Percentiles rank a stretch among this genome's conserved stretches.
Evolutionary conservation across 2,888 invertebrate genomes (phyloP).

Genomic region (Leucoma salicis): DNA sequence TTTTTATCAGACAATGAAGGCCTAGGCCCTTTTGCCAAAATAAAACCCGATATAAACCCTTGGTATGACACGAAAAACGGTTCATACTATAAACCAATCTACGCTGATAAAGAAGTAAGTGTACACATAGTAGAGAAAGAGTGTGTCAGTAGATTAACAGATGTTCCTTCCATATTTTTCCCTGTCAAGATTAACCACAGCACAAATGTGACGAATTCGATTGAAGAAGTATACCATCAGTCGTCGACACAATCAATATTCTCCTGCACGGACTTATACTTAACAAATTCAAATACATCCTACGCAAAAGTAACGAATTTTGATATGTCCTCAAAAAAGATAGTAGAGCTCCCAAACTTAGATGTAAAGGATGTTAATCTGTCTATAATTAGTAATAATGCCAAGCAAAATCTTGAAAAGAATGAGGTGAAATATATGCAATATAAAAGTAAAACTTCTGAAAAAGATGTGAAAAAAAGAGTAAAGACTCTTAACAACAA

Average conservation of each 20-base stretch:
- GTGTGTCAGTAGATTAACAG: constrained; percentile 43
- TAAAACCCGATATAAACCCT: constrained; percentile 7
- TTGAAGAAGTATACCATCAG: constrained; percentile 37
- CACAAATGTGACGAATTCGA: constrained; percentile 42
- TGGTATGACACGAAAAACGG: constrained; percentile 2
- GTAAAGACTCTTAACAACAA: constrained; percentile 6
- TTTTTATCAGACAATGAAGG: constrained; percentile 40
- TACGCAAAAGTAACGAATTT: neutral
- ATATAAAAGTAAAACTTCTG: neutral
- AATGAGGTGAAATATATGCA: neutral
- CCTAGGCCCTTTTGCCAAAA: neutral
- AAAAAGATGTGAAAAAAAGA: constrained; percentile 17
- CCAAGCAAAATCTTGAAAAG: neutral
- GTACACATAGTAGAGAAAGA: constrained; percentile 39
- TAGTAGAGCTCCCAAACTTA: constrained; percentile 32
- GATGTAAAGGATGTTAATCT: constrained; percentile 3
- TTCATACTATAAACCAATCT: constrained; percentile 19
- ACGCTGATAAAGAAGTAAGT: constrained; percentile 56
- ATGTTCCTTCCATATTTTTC: constrained; percentile 47
- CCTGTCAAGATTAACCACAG: constrained; percentile 36
- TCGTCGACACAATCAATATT: constrained; percentile 47
- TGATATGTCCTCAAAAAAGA: constrained; percentile 15
- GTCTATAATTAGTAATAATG: neutral
- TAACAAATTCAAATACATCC: constrained; percentile 26
- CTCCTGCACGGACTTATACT: constrained; percentile 38